phyloP scores from a whole-genome alignment of 2,113 vertebrate genomes.

The Ophthalmotilapia sp. region DNA sequence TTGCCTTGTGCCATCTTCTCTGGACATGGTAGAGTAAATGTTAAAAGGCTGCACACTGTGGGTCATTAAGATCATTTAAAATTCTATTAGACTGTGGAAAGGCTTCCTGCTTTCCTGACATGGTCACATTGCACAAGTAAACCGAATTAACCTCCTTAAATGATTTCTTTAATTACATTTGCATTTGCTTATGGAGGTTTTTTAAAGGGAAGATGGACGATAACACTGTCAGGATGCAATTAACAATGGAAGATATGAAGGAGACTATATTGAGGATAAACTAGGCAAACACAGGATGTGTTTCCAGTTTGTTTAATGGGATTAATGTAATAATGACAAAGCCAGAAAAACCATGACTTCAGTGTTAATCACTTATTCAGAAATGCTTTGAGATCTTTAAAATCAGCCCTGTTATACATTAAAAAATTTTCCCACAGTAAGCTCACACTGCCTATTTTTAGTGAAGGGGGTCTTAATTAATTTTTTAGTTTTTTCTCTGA shows the following conservation, averaged over 20 bases:
- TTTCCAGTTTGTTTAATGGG: neutral
- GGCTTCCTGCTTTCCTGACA: constrained; percentile 34
- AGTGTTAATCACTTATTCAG: neutral
- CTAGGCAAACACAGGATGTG: neutral
- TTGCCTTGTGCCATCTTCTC: neutral
- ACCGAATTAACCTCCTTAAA: constrained; percentile 18
- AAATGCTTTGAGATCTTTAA: neutral
- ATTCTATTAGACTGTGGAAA: constrained; percentile 31
- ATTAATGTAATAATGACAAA: neutral
- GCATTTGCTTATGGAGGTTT: neutral
- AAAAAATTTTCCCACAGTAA: neutral
- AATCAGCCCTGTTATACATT: neutral
- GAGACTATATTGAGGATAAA: neutral
- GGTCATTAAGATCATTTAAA: neutral
- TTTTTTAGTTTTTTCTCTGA: neutral
- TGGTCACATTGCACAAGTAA: constrained; percentile 9
- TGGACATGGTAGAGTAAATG: neutral
- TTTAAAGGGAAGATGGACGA: neutral
- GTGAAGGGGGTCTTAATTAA: neutral
- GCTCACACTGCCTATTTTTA: neutral
- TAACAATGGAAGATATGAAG: neutral
- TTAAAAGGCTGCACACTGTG: neutral
- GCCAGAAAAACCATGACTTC: neutral
- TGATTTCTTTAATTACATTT: constrained; percentile 38
- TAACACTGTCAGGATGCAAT: neutral